phyloP scores from a whole-genome alignment of 1,140 invertebrate species.

The Pachypeltis micranthus region DNA sequence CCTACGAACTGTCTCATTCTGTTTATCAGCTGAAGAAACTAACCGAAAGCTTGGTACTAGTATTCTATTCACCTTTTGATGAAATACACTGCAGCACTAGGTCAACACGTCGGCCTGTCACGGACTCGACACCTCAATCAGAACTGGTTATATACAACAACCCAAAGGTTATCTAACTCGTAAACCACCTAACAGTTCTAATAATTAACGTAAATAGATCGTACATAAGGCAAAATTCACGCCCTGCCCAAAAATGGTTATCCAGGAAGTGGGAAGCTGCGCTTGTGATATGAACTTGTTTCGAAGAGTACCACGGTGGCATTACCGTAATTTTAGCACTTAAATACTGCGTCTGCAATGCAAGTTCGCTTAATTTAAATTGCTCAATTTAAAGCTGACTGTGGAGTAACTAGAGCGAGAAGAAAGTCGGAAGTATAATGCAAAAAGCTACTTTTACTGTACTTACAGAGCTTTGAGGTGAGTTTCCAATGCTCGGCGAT shows the following conservation, averaged over 20 bases:
- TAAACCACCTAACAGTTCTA: not conserved
- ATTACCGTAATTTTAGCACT: not conserved
- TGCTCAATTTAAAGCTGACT: not conserved
- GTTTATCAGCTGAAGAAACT: too few relatives aligned
- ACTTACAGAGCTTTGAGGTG: conserved; percentile 49
- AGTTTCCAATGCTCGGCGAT: conserved; percentile 53
- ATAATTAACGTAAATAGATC: not conserved
- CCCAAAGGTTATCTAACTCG: not conserved
- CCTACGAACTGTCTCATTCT: too few relatives aligned
- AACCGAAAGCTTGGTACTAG: too few relatives aligned
- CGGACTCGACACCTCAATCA: not conserved
- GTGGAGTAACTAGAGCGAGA: not conserved
- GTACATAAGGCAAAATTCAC: not conserved
- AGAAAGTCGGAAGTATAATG: not conserved
- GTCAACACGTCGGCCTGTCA: not conserved
- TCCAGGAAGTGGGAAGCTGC: not conserved
- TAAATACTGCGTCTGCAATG: not conserved
- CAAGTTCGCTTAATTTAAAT: not conserved
- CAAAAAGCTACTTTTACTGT: not conserved
- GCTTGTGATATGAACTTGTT: not conserved
- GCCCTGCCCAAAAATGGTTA: not conserved
- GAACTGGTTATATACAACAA: not conserved
- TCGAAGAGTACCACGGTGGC: not conserved
- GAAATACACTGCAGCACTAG: not conserved
- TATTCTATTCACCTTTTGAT: not conserved